Conservation (phyloP, 2,888 invertebrate species). For the Parnassius smintheus region DNA sequence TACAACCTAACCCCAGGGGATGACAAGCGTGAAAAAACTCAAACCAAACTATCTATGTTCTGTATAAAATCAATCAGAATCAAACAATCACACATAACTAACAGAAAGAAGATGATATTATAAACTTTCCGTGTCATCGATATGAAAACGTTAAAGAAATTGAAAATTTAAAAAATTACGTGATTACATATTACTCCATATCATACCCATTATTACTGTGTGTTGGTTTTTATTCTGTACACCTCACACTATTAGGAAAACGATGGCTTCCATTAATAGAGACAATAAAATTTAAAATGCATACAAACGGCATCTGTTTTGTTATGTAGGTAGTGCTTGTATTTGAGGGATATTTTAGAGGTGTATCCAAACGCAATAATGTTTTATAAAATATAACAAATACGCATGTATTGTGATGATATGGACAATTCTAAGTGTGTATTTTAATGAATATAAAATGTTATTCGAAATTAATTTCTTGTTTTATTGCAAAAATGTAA, state of each 20-base stretch:
- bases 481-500: conserved; percentile 40
- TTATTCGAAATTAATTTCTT: conserved; percentile 55
- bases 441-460: conserved; percentile 79
- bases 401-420: conserved; percentile 71
- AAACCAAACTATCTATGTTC: no score
- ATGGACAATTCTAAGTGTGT: conserved; percentile 75
- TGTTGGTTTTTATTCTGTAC: conserved; percentile 1
- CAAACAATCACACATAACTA: no score
- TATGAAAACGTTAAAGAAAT: no score
- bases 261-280: conserved; percentile 44
- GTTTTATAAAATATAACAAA: conserved; percentile 66
- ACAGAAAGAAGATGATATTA: no score
- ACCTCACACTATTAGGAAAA: conserved; percentile 36
- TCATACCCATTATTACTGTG: no score
- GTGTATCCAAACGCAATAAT: conserved; percentile 74
- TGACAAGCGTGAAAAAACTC: no score
- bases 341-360: conserved; percentile 48
- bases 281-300: conserved; percentile 33
- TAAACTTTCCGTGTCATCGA: no score
- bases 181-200: no score
- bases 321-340: conserved; percentile 43
- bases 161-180: no score
- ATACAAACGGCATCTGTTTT: conserved; percentile 37
- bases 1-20: no score
- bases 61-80: no score